Conservation (phyloP, 2,113 vertebrate genomes). For the Microcebus tavaratra region DNA sequence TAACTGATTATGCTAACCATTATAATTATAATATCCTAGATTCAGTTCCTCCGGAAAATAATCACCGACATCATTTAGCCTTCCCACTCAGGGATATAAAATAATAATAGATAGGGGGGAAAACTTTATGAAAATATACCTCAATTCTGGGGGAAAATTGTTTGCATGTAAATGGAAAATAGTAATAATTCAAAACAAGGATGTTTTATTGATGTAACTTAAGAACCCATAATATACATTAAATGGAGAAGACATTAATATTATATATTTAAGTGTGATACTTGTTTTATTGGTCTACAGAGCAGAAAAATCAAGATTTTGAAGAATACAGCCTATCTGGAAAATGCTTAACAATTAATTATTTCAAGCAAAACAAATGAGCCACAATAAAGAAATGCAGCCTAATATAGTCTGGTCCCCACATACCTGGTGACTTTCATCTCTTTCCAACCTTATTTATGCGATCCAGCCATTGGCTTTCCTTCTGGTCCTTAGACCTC, state of each 20-base stretch:
- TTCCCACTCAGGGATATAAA: background rate
- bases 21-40: constrained; percentile 33
- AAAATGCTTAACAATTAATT: background rate
- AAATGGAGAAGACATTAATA: constrained; percentile 34
- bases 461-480: background rate
- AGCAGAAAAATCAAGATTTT: background rate
- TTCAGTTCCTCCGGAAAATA: constrained; percentile 31
- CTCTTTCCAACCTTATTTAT: background rate
- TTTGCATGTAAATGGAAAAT: background rate
- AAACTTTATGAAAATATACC: background rate
- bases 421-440: background rate
- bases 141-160: background rate
- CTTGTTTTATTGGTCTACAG: background rate
- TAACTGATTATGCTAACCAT: constrained; percentile 52
- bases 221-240: background rate
- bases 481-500: background rate
- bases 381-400: background rate
- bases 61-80: constrained; percentile 2
- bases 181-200: constrained; percentile 9
- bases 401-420: fast-evolving
- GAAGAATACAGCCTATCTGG: background rate
- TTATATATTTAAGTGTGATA: no score
- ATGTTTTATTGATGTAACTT: constrained; percentile 7
- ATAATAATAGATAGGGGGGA: background rate
- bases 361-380: constrained; percentile 24